Evolutionary conservation across 2,888 invertebrate genomes (phyloP), one percentile per base, ranked within the genome.

Genomic region (Tipula confusa): DNA sequence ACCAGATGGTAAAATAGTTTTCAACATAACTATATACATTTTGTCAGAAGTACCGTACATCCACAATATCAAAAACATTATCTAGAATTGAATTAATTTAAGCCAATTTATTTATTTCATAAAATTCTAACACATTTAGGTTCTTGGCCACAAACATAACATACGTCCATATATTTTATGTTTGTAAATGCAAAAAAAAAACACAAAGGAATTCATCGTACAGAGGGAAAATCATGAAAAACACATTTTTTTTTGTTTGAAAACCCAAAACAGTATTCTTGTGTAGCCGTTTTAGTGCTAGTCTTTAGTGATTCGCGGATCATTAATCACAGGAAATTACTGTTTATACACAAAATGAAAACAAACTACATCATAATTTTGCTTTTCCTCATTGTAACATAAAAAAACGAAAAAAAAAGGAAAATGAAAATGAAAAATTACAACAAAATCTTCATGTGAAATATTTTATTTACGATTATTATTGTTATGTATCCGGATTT

Each of bases 311-410:
- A 24, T 64, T 64, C 64, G 64, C 24, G 24, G 64, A 64, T 64
- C 64, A 64, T 64, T 64, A 64, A 64, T 64, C 64, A 64, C 64
- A 18, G 64, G 64, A 64, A 64, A 64, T 64, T 64, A 24, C 64
- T 64, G 64, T 64, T 64, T 64, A n/a, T n/a, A 24, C 64, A 64
- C 64, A 64, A 24, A 24, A 64, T 64, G 64, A 64, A 9, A 18
- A 64, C 64, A 64, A 64, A 64, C 64, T 64, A 64, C 64, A 64
- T 64, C 64, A 64, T 64, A 64, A 64, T 64, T 64, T 24, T 64
- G 18, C 64, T 24, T 64, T 64, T 64, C 43, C 43, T 4, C 43
- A 43, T 43, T 18, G n/a, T 43, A 43, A 43, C 43, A 43, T 43
- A 15, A 15, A 15, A 15, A 43, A 15, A 6, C 0, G 15, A n/a